Evolutionary conservation across 2,113 vertebrate species (phyloP), one percentile per base, ranked within the genome.

Genomic region (Talpa occidentalis): DNA sequence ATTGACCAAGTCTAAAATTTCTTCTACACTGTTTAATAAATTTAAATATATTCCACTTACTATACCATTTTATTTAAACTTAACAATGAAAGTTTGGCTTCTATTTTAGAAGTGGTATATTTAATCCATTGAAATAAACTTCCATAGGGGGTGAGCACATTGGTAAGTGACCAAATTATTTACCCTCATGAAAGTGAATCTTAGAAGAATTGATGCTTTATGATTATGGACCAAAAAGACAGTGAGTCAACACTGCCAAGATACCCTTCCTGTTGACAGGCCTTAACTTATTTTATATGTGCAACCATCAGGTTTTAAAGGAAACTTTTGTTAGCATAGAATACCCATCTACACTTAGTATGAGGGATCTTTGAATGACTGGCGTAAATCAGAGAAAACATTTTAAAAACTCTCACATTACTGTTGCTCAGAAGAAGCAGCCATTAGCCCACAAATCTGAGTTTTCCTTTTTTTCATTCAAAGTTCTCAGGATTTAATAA

Each of bases 51-150:
- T 59, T 79, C 28, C 64, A 78, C 67, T 80, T 70, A 12, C 22
- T 64, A 42, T 16, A 28, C 26, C 17, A 54, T 81, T 77, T 69
- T 54, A 24, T 44, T 84, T 56, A 66, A 11, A 44, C 26, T 37
- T 90, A 80, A 84, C 37, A 62, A 12, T 66, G 17, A 85, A 60
- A 74, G 42, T 35, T 77, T 12, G 17, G 42, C 10, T 69, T 94
- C 59, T 64, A 19, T 67, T 76, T 89, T 76, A 85, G 86, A 91
- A 96, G 94, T 76, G 47, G 1, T 76, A 5, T 56, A 19, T 82
- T 69, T 88, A 11, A 17, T 66, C 47, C 44, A 14, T 44, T 40
- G 26, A 79, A 86, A 86, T 69, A 67, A 60, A 78, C 59, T 59
- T 85, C 35, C 40, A 28, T 17, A 0, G 30, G 17, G 54, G n/a